phyloP scores from a whole-genome alignment of 2,797 vertebrate species.

The Darevskia mixta region DNA sequence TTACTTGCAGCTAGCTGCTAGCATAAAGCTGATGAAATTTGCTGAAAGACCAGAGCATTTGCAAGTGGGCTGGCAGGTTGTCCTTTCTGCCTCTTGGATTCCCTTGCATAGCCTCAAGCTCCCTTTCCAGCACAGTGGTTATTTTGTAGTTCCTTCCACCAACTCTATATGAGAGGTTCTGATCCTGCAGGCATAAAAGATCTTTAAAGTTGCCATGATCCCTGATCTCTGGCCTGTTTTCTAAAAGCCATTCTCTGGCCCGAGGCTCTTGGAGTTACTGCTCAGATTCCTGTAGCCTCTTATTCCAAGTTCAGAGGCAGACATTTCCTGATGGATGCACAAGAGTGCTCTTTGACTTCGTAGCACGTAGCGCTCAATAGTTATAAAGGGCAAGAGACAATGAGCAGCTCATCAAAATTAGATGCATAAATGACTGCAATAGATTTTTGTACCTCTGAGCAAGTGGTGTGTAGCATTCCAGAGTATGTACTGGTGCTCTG shows the following conservation, averaged over 20 bases:
- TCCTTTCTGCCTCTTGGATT: background rate
- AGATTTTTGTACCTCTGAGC: background rate
- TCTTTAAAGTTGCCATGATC: background rate
- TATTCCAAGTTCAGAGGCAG: background rate
- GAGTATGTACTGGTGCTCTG: background rate
- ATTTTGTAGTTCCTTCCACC: accelerated
- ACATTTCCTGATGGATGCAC: background rate
- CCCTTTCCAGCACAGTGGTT: background rate
- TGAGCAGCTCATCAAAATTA: background rate
- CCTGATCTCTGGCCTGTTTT: background rate
- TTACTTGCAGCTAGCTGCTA: background rate
- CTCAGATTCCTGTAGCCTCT: background rate
- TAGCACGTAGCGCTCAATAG: background rate
- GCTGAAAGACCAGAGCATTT: background rate
- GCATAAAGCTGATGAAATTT: background rate
- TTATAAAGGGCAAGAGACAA: background rate
- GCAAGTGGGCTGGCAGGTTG: background rate
- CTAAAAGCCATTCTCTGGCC: background rate
- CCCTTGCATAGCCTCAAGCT: background rate
- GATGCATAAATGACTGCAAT: background rate
- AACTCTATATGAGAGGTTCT: background rate
- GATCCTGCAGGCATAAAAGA: background rate
- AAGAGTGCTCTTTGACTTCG: background rate
- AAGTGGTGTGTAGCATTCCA: background rate
- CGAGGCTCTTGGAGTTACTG: accelerated